A percentile compares a stretch with the other conserved stretches of the same genome.
phyloP scores from a whole-genome alignment of 2,113 vertebrate genomes.

The Pagrus major region DNA sequence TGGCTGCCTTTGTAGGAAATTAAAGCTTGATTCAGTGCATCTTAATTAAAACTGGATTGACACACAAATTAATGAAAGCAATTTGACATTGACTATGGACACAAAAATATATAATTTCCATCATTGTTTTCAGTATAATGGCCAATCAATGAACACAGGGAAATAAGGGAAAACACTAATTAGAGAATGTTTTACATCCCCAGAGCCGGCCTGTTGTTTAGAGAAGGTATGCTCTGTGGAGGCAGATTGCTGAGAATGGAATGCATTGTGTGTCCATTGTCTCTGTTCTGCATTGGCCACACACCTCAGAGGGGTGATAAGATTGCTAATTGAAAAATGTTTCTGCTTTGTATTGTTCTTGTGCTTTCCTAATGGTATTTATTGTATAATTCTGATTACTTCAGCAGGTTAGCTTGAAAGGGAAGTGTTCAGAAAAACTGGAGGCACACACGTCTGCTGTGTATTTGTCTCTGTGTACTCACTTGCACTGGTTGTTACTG shows the following conservation, averaged over 20 bases:
- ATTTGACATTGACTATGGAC: slow-evolving; percentile 42
- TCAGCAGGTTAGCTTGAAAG: slow-evolving; percentile 43
- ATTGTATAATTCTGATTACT: slow-evolving; percentile 42
- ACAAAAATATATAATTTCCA: slow-evolving; percentile 51
- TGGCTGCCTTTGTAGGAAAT: background rate
- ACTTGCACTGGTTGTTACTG: background rate
- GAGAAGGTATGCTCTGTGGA: slow-evolving; percentile 39
- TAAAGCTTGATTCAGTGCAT: slow-evolving; percentile 24
- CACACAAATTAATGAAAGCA: slow-evolving; percentile 44
- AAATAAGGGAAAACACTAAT: slow-evolving; percentile 70
- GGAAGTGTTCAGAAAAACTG: slow-evolving; percentile 6
- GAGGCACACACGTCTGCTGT: background rate
- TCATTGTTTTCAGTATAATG: slow-evolving; percentile 73
- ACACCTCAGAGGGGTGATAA: slow-evolving; percentile 40
- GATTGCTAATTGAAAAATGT: slow-evolving; percentile 54
- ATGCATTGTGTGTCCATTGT: slow-evolving; percentile 47
- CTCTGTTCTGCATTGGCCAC: slow-evolving; percentile 23
- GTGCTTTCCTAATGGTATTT: slow-evolving; percentile 26
- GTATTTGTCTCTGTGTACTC: background rate
- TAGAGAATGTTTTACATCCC: slow-evolving; percentile 61
- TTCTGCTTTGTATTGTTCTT: slow-evolving; percentile 39
- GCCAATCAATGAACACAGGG: slow-evolving; percentile 67
- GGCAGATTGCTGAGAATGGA: slow-evolving; percentile 26
- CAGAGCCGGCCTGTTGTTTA: slow-evolving; percentile 43
- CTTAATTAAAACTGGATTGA: slow-evolving; percentile 57